phyloP scores from a whole-genome alignment of 2,113 vertebrate species.

The Tachycineta bicolor region DNA sequence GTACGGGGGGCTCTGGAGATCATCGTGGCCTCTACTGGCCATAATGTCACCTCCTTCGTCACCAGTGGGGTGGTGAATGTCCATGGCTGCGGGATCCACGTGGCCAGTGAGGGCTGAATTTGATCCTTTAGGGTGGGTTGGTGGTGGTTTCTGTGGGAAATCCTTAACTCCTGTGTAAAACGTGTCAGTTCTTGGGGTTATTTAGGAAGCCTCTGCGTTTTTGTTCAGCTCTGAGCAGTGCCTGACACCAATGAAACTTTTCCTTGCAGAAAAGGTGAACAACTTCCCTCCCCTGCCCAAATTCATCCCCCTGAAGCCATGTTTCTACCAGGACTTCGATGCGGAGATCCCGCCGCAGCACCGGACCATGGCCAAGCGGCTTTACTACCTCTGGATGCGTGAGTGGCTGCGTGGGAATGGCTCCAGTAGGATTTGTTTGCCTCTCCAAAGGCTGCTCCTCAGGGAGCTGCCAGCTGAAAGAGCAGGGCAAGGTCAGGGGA shows the following conservation, averaged over 20 bases:
- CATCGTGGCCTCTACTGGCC: not conserved
- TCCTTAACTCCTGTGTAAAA: not conserved
- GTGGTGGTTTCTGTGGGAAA: not conserved
- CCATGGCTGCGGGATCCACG: not conserved
- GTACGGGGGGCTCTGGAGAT: slow-evolving; percentile 19
- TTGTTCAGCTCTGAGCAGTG: not conserved
- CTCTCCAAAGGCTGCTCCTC: not conserved
- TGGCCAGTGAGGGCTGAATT: not conserved
- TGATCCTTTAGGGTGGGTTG: not conserved
- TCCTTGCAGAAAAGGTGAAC: slow-evolving; percentile 83
- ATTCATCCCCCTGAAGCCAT: slow-evolving; percentile 95
- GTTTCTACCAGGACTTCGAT: slow-evolving; percentile 98
- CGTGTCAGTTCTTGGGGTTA: not conserved
- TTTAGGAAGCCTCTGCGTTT: not conserved
- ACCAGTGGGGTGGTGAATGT: not conserved
- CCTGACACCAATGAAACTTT: not conserved
- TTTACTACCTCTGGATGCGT: slow-evolving; percentile 99
- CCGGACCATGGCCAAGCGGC: slow-evolving; percentile 90
- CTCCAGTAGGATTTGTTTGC: not conserved
- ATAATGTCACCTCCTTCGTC: not conserved
- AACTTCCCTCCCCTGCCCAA: slow-evolving; percentile 94
- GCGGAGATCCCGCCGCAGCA: slow-evolving; percentile 94
- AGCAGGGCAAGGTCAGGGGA: not conserved
- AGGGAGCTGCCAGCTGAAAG: not conserved
- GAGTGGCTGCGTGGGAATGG: slow-evolving; percentile 67